Evolutionary conservation across 2,113 vertebrate species (phyloP), one percentile per base, ranked within the genome.

Genomic region (Tragulus kanchil): DNA sequence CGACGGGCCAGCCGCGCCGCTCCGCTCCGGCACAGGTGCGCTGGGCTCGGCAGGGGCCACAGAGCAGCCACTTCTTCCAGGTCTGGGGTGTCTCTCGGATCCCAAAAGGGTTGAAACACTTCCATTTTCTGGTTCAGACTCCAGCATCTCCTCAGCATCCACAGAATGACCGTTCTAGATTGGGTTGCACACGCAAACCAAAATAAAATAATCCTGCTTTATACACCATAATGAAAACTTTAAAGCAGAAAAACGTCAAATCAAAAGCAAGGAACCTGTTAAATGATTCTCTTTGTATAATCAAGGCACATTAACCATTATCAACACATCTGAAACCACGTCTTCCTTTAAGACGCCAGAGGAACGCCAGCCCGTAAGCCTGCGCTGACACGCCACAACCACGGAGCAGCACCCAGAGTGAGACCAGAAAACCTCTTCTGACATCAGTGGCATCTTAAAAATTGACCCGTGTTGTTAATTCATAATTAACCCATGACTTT

Each of bases 1-100:
- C 98, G 98, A 78, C 12, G 98, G 98, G 26, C 98, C 48, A 98
- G 99, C 67, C 9, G 85, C 96, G 97, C 97, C 5, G 98, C 98
- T 88, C 98, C 95, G 45, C 98, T 98, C 25, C 1, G 48, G 98
- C 97, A 93, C 92, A 9, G 98, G 98, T 77, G 97, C 81, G 3
- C 98, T 92, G 45, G 97, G 91, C 98, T 97, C 98, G 56, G 93
- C 83, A 23, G 94, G 58, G 85, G 95, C 98, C 85, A 97, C 71
- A 4, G 98, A 96, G 10, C 73, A 88, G 3, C 98, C 98, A 1
- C 87, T 73, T 36, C 99, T 98, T 61, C 98, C 98, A 11, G 98
- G 86, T 75, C 96, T 97, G 23, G 97, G 92, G 65, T 97, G 98
- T 85, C 98, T 98, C 45, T 99, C 10, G 0, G 98, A 89, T 85